Conservation (phyloP, 2,888 invertebrate species). For the Acholoe squamosa region DNA sequence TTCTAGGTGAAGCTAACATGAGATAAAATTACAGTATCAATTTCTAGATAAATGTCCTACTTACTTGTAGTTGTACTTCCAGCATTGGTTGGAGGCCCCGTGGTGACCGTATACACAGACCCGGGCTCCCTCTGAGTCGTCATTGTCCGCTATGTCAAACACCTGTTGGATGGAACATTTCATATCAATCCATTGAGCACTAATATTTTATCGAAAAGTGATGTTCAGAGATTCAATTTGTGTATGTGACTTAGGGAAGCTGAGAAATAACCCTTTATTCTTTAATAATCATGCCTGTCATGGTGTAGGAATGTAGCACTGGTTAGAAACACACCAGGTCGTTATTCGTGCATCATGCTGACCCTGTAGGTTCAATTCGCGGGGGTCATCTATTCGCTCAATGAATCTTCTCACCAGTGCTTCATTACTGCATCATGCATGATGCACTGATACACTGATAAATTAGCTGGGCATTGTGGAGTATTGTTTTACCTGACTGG, state of each 20-base stretch:
- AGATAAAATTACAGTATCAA: no score
- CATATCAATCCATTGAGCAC: not conserved
- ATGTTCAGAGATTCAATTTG: not conserved
- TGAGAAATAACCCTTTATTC: not conserved
- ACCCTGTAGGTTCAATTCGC: no score
- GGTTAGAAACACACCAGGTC: not conserved
- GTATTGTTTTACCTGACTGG: not conserved
- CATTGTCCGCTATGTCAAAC: constrained; percentile 23
- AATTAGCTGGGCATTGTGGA: no score
- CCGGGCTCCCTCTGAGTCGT: not conserved
- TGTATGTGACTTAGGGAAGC: not conserved
- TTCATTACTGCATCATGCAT: no score
- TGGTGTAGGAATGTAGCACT: not conserved
- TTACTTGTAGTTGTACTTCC: constrained; percentile 32
- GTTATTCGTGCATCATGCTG: not conserved
- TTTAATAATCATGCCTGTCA: not conserved
- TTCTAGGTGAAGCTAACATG: no score
- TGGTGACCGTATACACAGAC: constrained; percentile 29
- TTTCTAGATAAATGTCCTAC: no score
- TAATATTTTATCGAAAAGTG: not conserved
- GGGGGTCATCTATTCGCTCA: no score
- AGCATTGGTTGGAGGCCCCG: constrained; percentile 47
- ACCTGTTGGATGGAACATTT: not conserved
- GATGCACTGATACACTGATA: no score
- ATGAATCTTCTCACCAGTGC: no score